Base-by-base conservation (phyloP, 2,888 invertebrate genomes). In the Sinopyrophorus schimmeli region DNA sequence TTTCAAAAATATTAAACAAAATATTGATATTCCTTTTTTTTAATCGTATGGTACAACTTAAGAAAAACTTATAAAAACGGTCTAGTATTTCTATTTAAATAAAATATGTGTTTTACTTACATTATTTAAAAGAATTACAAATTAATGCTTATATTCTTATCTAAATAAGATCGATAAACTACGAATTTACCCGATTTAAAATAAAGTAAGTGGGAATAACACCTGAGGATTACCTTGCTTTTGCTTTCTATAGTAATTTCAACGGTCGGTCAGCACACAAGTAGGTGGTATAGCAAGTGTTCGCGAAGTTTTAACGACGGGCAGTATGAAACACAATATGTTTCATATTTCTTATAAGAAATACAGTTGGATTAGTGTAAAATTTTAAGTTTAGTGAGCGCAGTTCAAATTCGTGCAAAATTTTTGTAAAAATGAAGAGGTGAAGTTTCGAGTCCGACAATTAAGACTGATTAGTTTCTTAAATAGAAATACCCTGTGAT, bases 181-280 rank as follows among this genome's bases (percentile, higher is more conserved):
- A 21, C 21, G 21, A 21, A n/a, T n/a, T 21, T 21, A 14, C 11
- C 40, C 49, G 49, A 49, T 24, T 27, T 27, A 32, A 16, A 21
- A 11, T 24, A 27, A 15, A 9, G 15, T 7, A 15, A 18, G 44
- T 20, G 41, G 26, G 35, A 51, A 23, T 32, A 41, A 40, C 41
- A 47, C 46, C 51, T 46, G 41, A 51, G 35, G 40, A 26, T 46
- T 34, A 49, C 46, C 46, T 55, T 49, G 51, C 53, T 58, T 58
- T 58, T 58, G 55, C 57, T 58, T 58, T 58, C 57, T 50, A 57
- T 35, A 44, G 55, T 49, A 43, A 58, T 55, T 48, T 55, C 41
- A 58, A 55, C 55, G 48, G 32, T 16, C 49, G 46, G 54, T 55
- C 26, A 32, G 27, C 32, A 47, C 40, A 49, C 44, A 47, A 47